Base-by-base conservation (phyloP, 2,113 vertebrate species). In the Promerops cafer region DNA sequence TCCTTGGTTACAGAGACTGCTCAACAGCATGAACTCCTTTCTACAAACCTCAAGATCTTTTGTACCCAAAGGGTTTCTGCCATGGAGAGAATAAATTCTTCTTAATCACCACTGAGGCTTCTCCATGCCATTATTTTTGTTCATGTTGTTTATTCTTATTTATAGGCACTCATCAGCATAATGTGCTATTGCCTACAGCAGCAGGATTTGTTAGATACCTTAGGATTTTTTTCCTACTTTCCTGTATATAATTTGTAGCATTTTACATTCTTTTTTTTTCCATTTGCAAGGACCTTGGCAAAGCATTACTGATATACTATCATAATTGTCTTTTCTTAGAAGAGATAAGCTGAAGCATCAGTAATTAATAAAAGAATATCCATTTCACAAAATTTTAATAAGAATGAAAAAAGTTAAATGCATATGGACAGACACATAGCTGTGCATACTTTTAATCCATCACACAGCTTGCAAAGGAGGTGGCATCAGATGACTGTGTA, bases 61-160 rank as follows among this genome's bases (percentile, higher is more conserved):
- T 57, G 28, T 86, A 89, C 64, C 56, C 60, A 87, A 8, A 35
- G 42, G 40, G 37, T 61, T 95, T 90, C 69, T 92, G 50, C 49
- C 30, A 24, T 33, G 37, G 83, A 65, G 45, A 90, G 89, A 83
- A 94, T 90, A 89, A 81, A 78, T 89, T 81, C 16, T 79, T 76
- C 31, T 86, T 92, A 86, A 95, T 89, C 53, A 86, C 31, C 16
- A 11, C 79, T 72, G 76, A 75, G 52, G 22, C 14, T 69, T 84
- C 53, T 94, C 31, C 37, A 60, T 47, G 13, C 31, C 40, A 53
- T 66, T 80, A 50, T 77, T 86, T 93, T 63, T 11, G n/a, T 76
- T 80, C 72, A 86, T 1, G 0, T 87, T 84, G 40, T 83, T 94
- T 94, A 59, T 69, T 96, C 93, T 95, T 93, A 90, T 93, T 88